A percentile compares a stretch with the other conserved stretches of the same genome.
These are phyloP conservation scores for Panthera uncia DNA, from an alignment of 2,113 vertebrate species.

Conservation along the genomic window DNA sequence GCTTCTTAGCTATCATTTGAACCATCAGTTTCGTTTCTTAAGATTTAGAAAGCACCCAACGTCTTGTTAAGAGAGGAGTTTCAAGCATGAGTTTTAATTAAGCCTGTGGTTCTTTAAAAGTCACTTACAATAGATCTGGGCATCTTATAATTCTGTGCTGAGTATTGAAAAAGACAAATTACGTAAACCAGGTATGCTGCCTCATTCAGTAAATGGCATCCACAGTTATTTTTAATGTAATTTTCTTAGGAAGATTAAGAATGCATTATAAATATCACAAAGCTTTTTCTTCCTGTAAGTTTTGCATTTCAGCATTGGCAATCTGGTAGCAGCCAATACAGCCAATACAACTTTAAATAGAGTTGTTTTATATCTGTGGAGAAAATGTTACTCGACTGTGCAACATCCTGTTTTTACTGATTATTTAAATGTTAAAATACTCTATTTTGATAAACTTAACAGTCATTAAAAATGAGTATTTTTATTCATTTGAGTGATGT, in stretches of 20 bases:
- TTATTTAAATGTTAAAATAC: conserved; percentile 37
- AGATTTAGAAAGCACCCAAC: conserved; percentile 12
- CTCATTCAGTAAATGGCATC: neutral
- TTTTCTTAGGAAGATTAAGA: conserved; percentile 36
- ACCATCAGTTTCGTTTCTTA: neutral
- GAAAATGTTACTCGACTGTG: neutral
- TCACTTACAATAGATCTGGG: conserved; percentile 23
- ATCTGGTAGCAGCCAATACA: neutral
- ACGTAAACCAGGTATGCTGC: neutral
- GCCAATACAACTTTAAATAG: neutral
- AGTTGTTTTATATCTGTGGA: neutral
- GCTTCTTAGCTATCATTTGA: conserved; percentile 31
- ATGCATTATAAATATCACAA: neutral
- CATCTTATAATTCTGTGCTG: neutral
- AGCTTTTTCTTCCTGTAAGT: neutral
- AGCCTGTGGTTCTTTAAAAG: neutral
- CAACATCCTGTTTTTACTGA: neutral
- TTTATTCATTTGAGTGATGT: neutral
- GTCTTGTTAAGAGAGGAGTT: conserved; percentile 9
- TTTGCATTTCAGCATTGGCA: conserved; percentile 26
- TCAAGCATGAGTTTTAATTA: neutral
- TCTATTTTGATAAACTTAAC: conserved; percentile 43
- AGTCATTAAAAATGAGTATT: conserved; percentile 11
- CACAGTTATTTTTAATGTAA: neutral
- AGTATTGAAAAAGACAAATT: conserved; percentile 10